Percentiles rank a stretch among this genome's conserved stretches.
Evolutionary conservation across 2,888 invertebrate genomes (phyloP).

Genomic region (Oscheius sp.): DNA sequence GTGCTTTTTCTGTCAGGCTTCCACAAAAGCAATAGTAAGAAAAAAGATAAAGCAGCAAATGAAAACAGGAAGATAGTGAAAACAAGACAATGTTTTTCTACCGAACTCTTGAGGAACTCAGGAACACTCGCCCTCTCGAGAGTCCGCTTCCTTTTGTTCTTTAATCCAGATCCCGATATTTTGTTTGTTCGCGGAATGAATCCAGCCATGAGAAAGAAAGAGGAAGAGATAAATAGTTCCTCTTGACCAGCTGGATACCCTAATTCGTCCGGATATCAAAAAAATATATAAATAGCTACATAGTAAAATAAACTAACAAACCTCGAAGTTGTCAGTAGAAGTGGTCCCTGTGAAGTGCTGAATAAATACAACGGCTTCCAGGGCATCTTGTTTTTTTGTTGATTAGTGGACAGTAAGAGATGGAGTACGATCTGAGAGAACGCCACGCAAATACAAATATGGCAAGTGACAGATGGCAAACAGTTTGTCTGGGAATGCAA

Average conservation of each 20-base stretch:
- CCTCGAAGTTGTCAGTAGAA: slow-evolving; percentile 12
- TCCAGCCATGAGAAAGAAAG: slow-evolving; percentile 20
- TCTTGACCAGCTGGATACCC: background rate
- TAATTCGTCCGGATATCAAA: background rate
- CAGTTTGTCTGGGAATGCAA: slow-evolving; percentile 3
- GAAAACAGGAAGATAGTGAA: too few relatives aligned
- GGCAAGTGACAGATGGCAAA: slow-evolving; percentile 31
- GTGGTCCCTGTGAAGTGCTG: slow-evolving; percentile 16
- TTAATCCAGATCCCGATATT: too few relatives aligned
- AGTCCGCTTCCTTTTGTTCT: too few relatives aligned
- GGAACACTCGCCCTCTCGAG: too few relatives aligned
- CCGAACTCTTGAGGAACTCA: too few relatives aligned
- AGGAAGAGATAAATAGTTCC: too few relatives aligned
- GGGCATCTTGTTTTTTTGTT: slow-evolving; percentile 4
- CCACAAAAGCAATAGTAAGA: too few relatives aligned
- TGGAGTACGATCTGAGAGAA: slow-evolving; percentile 2
- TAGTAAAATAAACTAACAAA: background rate
- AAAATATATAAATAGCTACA: background rate
- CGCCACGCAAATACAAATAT: slow-evolving; percentile 17
- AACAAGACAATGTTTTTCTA: too few relatives aligned
- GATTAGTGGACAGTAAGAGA: background rate
- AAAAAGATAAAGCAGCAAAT: too few relatives aligned
- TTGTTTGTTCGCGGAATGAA: background rate
- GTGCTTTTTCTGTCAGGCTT: too few relatives aligned
- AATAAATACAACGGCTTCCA: slow-evolving; percentile 24